Conservation (phyloP, 2,888 invertebrate genomes). For the Agrochola macilenta region DNA sequence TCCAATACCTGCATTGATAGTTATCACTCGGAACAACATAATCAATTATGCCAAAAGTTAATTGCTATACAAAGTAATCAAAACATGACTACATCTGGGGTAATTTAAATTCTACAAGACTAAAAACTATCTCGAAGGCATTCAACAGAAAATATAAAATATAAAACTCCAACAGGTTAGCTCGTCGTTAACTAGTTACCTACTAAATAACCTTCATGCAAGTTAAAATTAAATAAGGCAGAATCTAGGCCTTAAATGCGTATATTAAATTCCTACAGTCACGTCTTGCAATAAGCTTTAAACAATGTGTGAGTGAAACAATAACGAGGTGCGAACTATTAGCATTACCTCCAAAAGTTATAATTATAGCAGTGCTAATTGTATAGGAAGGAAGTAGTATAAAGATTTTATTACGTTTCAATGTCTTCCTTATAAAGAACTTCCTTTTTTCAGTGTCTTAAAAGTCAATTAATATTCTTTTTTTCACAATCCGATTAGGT, state of each 20-base stretch:
- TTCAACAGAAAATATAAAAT: constrained; percentile 35
- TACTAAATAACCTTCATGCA: constrained; percentile 57
- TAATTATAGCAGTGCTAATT: constrained; percentile 47
- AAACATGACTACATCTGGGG: constrained; percentile 10
- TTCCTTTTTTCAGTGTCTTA: constrained; percentile 40
- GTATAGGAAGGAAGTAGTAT: constrained; percentile 53
- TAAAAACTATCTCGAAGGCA: constrained; percentile 18
- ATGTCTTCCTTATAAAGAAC: constrained; percentile 34
- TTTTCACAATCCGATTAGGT: constrained; percentile 76
- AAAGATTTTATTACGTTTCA: constrained; percentile 35
- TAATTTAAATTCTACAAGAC: constrained; percentile 28
- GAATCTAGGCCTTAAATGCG: constrained; percentile 40
- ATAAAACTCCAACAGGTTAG: constrained; percentile 43
- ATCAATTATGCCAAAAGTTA: constrained; percentile 13
- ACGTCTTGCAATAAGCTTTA: constrained; percentile 28
- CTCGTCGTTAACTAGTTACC: constrained; percentile 33
- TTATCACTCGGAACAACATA: neutral
- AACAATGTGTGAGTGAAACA: constrained; percentile 26
- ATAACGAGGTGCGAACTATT: constrained; percentile 29
- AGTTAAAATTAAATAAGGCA: constrained; percentile 50
- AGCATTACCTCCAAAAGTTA: constrained; percentile 23
- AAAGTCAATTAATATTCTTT: constrained; percentile 71
- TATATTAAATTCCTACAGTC: constrained; percentile 33
- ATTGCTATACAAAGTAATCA: constrained; percentile 7
- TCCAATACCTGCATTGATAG: neutral